Conservation (phyloP, 2,113 vertebrate genomes). For the Microtus ochrogaster region DNA sequence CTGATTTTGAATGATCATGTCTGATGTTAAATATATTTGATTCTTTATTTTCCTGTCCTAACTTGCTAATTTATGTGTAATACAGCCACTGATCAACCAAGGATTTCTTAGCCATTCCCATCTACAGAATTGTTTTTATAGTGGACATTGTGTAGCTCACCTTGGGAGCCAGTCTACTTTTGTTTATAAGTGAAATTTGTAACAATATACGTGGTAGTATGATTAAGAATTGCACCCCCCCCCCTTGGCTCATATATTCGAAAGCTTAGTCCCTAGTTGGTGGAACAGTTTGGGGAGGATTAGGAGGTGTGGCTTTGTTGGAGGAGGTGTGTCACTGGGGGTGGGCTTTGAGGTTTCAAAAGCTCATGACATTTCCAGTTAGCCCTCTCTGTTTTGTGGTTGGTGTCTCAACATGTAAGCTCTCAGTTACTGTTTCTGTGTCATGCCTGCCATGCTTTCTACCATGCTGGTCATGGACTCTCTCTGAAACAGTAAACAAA, state of each 20-base stretch:
- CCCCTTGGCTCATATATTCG: not conserved
- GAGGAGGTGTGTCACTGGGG: not conserved
- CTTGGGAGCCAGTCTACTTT: not conserved
- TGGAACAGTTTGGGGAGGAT: not conserved
- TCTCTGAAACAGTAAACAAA: not conserved
- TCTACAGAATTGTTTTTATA: not conserved
- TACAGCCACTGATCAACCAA: not conserved
- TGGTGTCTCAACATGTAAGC: not conserved
- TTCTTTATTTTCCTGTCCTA: not conserved
- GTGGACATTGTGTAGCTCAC: not conserved
- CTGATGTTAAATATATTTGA: not conserved
- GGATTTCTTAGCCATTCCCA: not conserved
- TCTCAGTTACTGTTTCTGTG: too few species aligned
- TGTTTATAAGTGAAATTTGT: slow-evolving; percentile 21
- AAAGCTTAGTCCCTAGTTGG: not conserved
- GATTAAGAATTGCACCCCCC: not conserved
- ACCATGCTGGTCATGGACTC: not conserved
- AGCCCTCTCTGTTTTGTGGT: not conserved
- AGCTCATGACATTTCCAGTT: not conserved
- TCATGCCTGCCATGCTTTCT: not conserved
- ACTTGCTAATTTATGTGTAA: slow-evolving; percentile 23
- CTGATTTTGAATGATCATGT: not conserved
- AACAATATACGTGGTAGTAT: not conserved
- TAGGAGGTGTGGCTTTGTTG: not conserved
- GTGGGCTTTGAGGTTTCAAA: not conserved